A percentile compares a stretch with the other conserved stretches of the same genome.
Conservation (phyloP, 2,888 invertebrate species). For the Urechis unicinctus region DNA sequence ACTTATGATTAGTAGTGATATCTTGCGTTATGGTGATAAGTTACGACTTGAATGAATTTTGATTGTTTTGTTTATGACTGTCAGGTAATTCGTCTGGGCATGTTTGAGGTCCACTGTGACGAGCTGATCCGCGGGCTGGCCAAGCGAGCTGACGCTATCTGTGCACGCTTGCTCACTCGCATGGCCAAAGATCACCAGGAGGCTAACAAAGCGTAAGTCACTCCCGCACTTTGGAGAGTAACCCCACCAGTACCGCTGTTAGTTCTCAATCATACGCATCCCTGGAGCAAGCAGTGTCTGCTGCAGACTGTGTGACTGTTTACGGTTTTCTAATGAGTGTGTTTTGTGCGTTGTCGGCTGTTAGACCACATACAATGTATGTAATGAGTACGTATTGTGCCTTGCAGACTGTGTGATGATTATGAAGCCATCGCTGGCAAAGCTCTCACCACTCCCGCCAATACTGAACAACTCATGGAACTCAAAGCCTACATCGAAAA, state of each 20-base stretch:
- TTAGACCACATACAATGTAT: background rate
- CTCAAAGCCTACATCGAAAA: slow-evolving; percentile 70
- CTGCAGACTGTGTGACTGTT: too few relatives aligned
- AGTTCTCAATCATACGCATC: too few relatives aligned
- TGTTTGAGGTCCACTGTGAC: slow-evolving; percentile 77
- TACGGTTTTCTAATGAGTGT: too few relatives aligned
- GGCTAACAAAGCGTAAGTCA: slow-evolving; percentile 65
- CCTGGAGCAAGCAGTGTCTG: background rate
- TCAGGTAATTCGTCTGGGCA: slow-evolving; percentile 73
- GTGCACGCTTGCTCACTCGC: slow-evolving; percentile 64
- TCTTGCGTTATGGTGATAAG: background rate
- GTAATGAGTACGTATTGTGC: too few relatives aligned
- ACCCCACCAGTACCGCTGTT: background rate
- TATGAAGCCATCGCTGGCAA: slow-evolving; percentile 74
- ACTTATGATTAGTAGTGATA: background rate
- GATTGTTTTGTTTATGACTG: background rate
- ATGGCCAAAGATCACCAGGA: slow-evolving; percentile 77
- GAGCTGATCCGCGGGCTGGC: slow-evolving; percentile 70
- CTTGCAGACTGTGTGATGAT: slow-evolving; percentile 69
- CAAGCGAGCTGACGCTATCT: slow-evolving; percentile 63
- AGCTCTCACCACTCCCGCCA: slow-evolving; percentile 70
- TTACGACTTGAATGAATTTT: background rate
- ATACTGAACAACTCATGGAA: slow-evolving; percentile 80
- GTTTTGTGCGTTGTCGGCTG: too few relatives aligned
- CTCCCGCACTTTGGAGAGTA: too few relatives aligned